Conservation (phyloP, 2,888 invertebrate genomes). For the Cabera pusaria region DNA sequence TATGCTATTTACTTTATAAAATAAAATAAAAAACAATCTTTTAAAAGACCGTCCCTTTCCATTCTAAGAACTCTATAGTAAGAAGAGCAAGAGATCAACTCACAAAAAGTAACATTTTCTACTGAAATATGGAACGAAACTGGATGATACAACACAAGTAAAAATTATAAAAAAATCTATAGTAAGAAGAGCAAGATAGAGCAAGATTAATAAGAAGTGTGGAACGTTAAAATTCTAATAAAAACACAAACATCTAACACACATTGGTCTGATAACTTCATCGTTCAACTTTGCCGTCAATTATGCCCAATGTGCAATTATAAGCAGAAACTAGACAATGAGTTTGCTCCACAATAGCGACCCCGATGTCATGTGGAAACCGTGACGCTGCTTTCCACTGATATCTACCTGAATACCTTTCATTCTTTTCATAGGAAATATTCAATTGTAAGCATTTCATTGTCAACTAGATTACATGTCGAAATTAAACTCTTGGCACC, state of each 20-base stretch:
- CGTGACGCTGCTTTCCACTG: conserved; percentile 75
- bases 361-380: conserved; percentile 78
- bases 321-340: conserved; percentile 53
- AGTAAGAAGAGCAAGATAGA: no score
- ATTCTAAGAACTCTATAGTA: no score
- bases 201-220: no score
- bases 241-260: conserved; percentile 9
- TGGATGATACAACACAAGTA: no score
- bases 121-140: no score
- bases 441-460: conserved; percentile 36
- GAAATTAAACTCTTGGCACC: conserved; percentile 37
- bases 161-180: no score
- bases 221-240: no score
- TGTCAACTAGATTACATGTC: conserved; percentile 39
- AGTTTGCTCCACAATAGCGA: conserved; percentile 60
- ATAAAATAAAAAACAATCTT: no score
- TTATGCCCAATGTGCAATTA: conserved; percentile 32
- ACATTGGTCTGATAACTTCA: conserved; percentile 23
- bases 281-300: conserved; percentile 24
- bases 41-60: no score
- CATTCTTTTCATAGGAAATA: conserved; percentile 41
- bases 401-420: conserved; percentile 58
- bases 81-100: no score
- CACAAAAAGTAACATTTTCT: no score
- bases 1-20: no score